Conservation (phyloP, 2,888 invertebrate species). For the Caenorhabditis imperialis region DNA sequence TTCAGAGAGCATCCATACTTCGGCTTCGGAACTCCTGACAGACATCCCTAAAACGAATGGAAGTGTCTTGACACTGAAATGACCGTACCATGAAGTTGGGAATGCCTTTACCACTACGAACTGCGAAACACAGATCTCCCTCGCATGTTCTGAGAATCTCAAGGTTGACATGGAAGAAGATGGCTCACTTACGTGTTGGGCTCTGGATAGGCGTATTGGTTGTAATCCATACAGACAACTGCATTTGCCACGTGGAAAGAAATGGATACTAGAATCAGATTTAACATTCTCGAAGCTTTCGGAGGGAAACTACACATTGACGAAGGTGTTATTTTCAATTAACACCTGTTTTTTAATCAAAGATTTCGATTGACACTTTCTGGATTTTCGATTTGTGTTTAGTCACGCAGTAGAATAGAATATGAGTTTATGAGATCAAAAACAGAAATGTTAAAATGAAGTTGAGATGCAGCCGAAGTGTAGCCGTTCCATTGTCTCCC, state of each 20-base stretch:
- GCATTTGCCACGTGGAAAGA: too few relatives aligned
- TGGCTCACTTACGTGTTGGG: too few relatives aligned
- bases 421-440: neutral
- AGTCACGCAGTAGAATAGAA: neutral
- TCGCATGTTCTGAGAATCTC: slow-evolving; percentile 9
- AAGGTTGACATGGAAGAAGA: neutral
- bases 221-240: too few relatives aligned
- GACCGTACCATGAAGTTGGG: too few relatives aligned
- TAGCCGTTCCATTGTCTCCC: neutral
- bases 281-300: too few relatives aligned
- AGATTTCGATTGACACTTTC: neutral
- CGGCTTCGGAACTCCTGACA: slow-evolving; percentile 2
- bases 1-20: slow-evolving; percentile 1
- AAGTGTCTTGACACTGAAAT: neutral
- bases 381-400: neutral
- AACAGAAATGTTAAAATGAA: too few relatives aligned
- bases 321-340: too few relatives aligned
- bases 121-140: slow-evolving; percentile 11
- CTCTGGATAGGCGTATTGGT: too few relatives aligned
- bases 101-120: too few relatives aligned
- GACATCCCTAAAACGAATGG: slow-evolving; percentile 4
- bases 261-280: too few relatives aligned
- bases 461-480: neutral
- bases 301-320: too few relatives aligned
- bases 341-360: too few relatives aligned